Percentiles rank a stretch among this genome's conserved stretches.
Evolutionary conservation across 2,113 vertebrate species (phyloP).

Genomic region (Calyptommatus sinebrachiatus): DNA sequence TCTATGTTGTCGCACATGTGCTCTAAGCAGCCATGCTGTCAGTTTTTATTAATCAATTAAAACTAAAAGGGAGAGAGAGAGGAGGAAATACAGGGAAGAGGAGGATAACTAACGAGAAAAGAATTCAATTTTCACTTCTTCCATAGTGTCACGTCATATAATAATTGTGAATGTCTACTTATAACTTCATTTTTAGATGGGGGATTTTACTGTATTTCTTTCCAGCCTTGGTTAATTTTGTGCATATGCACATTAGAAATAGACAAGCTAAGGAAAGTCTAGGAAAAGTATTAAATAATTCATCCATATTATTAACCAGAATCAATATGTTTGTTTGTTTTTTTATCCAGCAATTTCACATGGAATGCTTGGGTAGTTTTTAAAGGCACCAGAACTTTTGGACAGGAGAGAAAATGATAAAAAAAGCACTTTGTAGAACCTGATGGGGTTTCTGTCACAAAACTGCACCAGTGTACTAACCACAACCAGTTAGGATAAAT

Average conservation of each 20-base stretch:
- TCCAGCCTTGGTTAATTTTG: rapidly evolving
- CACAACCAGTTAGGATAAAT: constrained; percentile 31
- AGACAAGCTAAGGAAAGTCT: constrained; percentile 27
- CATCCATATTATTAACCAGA: constrained; percentile 37
- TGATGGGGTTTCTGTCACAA: constrained; percentile 28
- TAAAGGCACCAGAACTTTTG: constrained; percentile 13
- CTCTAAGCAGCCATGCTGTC: constrained; percentile 35
- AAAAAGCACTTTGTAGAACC: constrained; percentile 25
- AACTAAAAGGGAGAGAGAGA: background rate
- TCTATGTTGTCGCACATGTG: background rate
- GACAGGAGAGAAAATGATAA: constrained; percentile 18
- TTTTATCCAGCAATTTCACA: constrained; percentile 32
- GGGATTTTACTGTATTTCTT: constrained; percentile 14
- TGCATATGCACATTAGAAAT: constrained; percentile 19
- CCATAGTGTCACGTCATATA: constrained; percentile 18
- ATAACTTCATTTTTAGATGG: constrained; percentile 22
- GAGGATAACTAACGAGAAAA: constrained; percentile 18
- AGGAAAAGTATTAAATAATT: constrained; percentile 45
- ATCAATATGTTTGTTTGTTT: constrained; percentile 37
- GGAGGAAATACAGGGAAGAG: background rate
- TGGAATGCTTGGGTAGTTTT: constrained; percentile 36
- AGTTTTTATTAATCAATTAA: constrained; percentile 3
- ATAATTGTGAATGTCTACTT: constrained; percentile 12
- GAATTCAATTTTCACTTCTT: constrained; percentile 15
- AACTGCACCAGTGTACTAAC: background rate